These are phyloP conservation scores for Cuculus canorus DNA, from an alignment of 2,797 vertebrate genomes.

Conservation along the genomic window DNA sequence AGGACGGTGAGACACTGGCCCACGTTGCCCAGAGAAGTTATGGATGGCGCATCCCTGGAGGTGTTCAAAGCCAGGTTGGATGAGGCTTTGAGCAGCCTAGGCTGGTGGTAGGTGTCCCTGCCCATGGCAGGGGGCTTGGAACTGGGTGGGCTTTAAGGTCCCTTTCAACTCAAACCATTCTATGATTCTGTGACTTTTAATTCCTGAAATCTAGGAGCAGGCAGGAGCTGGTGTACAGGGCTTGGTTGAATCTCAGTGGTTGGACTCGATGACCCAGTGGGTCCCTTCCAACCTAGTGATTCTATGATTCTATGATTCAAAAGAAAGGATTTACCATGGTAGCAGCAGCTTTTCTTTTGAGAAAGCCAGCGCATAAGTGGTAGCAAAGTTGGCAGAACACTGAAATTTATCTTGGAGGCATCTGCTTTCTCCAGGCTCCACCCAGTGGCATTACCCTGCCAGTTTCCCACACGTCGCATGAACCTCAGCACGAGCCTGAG, in stretches of 20 bases:
- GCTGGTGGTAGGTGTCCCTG: no score
- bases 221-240: neutral
- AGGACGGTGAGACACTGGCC: no score
- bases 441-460: constrained; percentile 27
- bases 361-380: neutral
- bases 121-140: no score
- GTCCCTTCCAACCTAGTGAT: no score
- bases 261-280: no score
- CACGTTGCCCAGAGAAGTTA: no score
- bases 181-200: neutral
- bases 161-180: no score
- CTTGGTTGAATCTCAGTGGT: neutral
- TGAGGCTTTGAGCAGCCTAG: no score
- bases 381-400: neutral
- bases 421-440: constrained; percentile 50
- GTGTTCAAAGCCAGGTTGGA: no score
- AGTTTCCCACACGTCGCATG: neutral
- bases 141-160: no score
- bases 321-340: neutral
- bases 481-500: fast-evolving
- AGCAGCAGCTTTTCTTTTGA: neutral
- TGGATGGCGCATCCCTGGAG: no score
- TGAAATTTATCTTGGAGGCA: neutral
- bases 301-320: no score
- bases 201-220: neutral